Percentiles rank a stretch among this genome's conserved stretches.
Evolutionary conservation across 2,888 invertebrate genomes (phyloP).

Genomic region (Synanthedon vespiformis): DNA sequence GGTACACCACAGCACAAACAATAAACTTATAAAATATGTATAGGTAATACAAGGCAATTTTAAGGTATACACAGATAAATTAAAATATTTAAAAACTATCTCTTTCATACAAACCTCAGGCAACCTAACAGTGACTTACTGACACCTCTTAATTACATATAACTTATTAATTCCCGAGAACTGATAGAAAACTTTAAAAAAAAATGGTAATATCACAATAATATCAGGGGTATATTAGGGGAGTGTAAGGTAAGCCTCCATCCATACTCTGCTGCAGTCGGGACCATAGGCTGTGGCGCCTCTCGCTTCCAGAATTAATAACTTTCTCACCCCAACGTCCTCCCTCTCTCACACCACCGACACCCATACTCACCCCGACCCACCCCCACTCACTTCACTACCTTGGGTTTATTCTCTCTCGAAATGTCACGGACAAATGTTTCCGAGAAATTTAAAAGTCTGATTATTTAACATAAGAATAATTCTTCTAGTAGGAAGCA

Average conservation of each 20-base stretch:
- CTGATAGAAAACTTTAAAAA: too few species aligned
- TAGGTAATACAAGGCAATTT: too few species aligned
- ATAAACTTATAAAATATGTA: too few species aligned
- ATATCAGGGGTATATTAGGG: conserved; percentile 58
- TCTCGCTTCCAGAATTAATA: conserved; percentile 68
- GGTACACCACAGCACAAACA: too few species aligned
- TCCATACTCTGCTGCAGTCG: conserved; percentile 52
- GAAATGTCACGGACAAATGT: conserved; percentile 6
- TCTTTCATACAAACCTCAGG: too few species aligned
- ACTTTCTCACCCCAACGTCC: conserved; percentile 49
- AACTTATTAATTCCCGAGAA: too few species aligned
- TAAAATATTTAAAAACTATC: too few species aligned
- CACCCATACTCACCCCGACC: conserved; percentile 12
- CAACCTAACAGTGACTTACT: too few species aligned
- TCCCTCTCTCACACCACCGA: conserved; percentile 22
- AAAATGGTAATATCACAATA: conserved; percentile 17
- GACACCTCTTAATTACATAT: too few species aligned
- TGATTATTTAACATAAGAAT: too few species aligned
- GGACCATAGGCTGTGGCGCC: conserved; percentile 61
- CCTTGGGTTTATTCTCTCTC: conserved; percentile 29
- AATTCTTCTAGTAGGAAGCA: too few species aligned
- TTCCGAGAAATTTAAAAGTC: conserved; percentile 1
- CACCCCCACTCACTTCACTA: conserved; percentile 16
- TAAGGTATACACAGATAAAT: too few species aligned
- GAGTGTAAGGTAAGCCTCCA: conserved; percentile 55